Base-by-base conservation (phyloP, 2,888 invertebrate species). In the Zhengitettix transpicula region DNA sequence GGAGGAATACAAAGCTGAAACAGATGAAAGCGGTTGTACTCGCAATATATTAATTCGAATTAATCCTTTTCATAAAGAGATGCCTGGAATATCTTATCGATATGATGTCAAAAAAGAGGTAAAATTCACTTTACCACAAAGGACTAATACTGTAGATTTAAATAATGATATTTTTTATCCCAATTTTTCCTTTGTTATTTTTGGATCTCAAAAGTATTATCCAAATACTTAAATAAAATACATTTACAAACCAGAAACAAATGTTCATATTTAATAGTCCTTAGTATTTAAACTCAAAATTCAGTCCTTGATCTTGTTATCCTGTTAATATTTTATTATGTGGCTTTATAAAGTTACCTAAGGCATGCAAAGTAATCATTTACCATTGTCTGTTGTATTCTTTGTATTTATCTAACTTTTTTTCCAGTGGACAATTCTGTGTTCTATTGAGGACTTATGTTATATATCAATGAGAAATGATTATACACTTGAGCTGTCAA, bases 371-470 rank as follows among this genome's bases (percentile, higher is more conserved):
- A 28, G 28, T 28, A 28, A 28, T 7, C 28, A 7, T 28, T 28
- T 28, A 5, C 28, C 28, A 28, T 28, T 7, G 3, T 28, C 28
- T 28, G 7, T 28, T 7, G 28, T 7, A 2, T 5, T 28, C 28
- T 28, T 28, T 7, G 7, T 5, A 28, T 7, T 2, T 28, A n/a
- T n/a, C n/a, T n/a, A 28, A 2, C 28, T 28, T 65, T 58, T 58
- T 70, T 71, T 77, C 40, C 70, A 87, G 85, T 87, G 85, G 85
- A 75, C 78, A 61, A 80, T 83, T 65, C 77, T 91, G 10, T 89
- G 90, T 68, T 78, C 84, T 44, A 84, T 93, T 68, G 90, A 90
- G 71, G 89, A 92, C 66, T 75, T 94, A 62, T 89, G 88, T 69
- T 89, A 85, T 69, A 75, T 93, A 66, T 89, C 88, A 60, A 82